Base-by-base conservation (phyloP, 2,113 vertebrate genomes). In the Panurus biarmicus region DNA sequence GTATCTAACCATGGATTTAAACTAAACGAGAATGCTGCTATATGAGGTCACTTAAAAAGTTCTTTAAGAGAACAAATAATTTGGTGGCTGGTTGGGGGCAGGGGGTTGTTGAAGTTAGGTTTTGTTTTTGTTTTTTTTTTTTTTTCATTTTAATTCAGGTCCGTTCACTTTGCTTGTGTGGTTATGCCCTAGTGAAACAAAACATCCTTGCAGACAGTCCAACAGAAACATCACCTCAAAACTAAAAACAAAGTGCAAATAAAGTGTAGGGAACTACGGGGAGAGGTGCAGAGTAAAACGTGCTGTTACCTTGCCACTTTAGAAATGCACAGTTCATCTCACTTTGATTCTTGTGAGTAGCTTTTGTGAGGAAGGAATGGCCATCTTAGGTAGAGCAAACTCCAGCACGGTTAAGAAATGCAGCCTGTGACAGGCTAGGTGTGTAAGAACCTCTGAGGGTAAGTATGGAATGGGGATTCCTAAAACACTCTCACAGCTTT, bases 101-200 rank as follows among this genome's bases (percentile, higher is more conserved):
- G 25, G 35, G 9, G 2, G 2, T 1, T 26, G 28, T 57, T 58
- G 10, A 50, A 42, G 3, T 0, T n/a, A n/a, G n/a, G n/a, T n/a
- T n/a, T n/a, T n/a, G n/a, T n/a, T n/a, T n/a, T n/a, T n/a, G n/a
- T n/a, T n/a, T n/a, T n/a, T n/a, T n/a, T n/a, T n/a, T 6, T 54
- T 29, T 18, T 54, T 75, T 23, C 4, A 8, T 47, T 53, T 61
- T 53, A 26, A 11, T 78, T 87, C 8, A 23, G 40, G 20, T 61
- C 29, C 0, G 0, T 60, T 83, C 12, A 15, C 25, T 72, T 73
- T 53, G 35, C 26, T 47, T 67, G 9, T 66, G 25, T 72, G 44
- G 11, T 66, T 71, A 16, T 67, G 28, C 6, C 7, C 1, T 36
- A 6, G 7, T 23, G 44, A 71, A 77, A n/a, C 14, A 60, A 78